Evolutionary conservation across 2,113 vertebrate genomes (phyloP), one percentile per base, ranked within the genome.

Genomic region (Macrotus californicus): DNA sequence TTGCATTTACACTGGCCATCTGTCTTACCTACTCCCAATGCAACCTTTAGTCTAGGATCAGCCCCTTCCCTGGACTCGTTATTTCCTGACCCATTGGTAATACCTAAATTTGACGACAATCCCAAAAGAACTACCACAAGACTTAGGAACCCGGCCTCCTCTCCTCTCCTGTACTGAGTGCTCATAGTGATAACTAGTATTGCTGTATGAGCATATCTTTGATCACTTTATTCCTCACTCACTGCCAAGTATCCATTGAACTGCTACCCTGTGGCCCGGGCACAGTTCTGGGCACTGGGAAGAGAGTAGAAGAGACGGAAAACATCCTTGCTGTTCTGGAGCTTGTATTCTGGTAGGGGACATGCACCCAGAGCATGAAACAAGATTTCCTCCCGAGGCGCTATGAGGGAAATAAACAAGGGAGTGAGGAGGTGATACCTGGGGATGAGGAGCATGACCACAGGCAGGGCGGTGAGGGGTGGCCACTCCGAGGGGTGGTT

Each of bases 391-490:
- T 39, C 79, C 34, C 1, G 72, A 50, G 7, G 5, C 6, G 16
- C 43, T 16, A 13, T 2, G 10, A 64, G 52, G 29, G 29, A 43
- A 26, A 66, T 1, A 54, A n/a, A 41, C 9, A 21, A 31, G 43
- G 0, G 4, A 31, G 52, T 2, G 19, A 3, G 43, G 13, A n/a
- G 19, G 61, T 1, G 19, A 39, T 5, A 34, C n/a, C 41, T 43
- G 8, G 52, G 31, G 50, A 10, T 14, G 19, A 81, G 18, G 18
- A 26, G 41, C 4, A 1, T 1, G 22, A 26, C 12, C 13, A 10
- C 19, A 18, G 9, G 43, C 29, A 41, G 43, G n/a, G 26, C 48
- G 79, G 26, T 11, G 21, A n/a, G 41, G 34, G 19, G 21, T 50
- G 56, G 56, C 36, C 56, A 24, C 18, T 46, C 24, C 18, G 12